Percentiles rank a stretch among this genome's conserved stretches.
phyloP scores from a whole-genome alignment of 1,140 invertebrate genomes.

The Amyelois transitella region DNA sequence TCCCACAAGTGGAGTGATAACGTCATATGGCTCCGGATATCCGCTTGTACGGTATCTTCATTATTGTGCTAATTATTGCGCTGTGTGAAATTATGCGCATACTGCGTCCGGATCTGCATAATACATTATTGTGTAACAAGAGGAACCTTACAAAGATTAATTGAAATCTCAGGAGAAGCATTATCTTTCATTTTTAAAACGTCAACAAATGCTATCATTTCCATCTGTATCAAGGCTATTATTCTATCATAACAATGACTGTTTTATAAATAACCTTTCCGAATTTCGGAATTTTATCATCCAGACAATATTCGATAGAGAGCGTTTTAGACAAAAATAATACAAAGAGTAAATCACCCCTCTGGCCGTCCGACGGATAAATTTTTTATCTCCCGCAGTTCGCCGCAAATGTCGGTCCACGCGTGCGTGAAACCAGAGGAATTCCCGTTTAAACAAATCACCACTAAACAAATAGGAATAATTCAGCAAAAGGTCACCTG shows the following conservation, averaged over 20 bases:
- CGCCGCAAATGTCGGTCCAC: slow-evolving; percentile 29
- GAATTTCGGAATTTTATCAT: background rate
- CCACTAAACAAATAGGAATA: slow-evolving; percentile 69
- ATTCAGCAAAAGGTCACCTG: slow-evolving; percentile 70
- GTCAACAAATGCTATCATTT: background rate
- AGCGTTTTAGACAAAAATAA: background rate
- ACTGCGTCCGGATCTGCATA: slow-evolving; percentile 2
- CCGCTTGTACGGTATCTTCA: background rate
- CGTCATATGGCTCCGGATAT: background rate
- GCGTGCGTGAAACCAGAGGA: slow-evolving; percentile 42
- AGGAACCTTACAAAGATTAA: background rate
- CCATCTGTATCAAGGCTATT: background rate
- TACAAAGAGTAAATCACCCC: slow-evolving; percentile 3
- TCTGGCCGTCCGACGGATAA: slow-evolving; percentile 24
- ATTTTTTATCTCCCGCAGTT: slow-evolving; percentile 43
- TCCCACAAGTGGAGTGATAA: background rate
- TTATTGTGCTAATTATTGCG: slow-evolving; percentile 4
- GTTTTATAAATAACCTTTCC: background rate
- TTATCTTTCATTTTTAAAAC: background rate
- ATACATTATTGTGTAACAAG: slow-evolving; percentile 3
- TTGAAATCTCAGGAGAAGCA: background rate
- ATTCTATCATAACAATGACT: background rate
- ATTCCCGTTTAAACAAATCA: slow-evolving; percentile 65
- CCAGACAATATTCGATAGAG: background rate
- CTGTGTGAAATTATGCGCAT: slow-evolving; percentile 5